A percentile compares a stretch with the other conserved stretches of the same genome.
These are phyloP conservation scores for Leucozona laternaria DNA, from an alignment of 2,888 invertebrate species.

Conservation along the genomic window DNA sequence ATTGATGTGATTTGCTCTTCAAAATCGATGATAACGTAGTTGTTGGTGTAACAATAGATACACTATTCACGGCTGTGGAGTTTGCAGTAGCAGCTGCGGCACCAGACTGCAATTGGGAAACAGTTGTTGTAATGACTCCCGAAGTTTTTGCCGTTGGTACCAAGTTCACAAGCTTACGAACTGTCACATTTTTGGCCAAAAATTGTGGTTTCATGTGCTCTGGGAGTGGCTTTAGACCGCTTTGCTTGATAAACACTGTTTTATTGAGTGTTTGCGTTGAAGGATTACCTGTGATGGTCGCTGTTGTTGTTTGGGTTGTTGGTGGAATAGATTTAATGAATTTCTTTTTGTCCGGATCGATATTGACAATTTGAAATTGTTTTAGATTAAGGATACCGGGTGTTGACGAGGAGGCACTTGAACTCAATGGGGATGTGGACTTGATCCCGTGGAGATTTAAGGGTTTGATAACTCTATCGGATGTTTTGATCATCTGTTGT, in stretches of 20 bases:
- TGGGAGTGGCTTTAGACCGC: slow-evolving; percentile 78
- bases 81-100: slow-evolving; percentile 46
- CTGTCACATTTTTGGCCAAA: slow-evolving; percentile 80
- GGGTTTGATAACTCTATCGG: slow-evolving; percentile 75
- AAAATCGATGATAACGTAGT: slow-evolving; percentile 38
- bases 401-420: slow-evolving; percentile 44
- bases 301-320: slow-evolving; percentile 1
- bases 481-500: slow-evolving; percentile 50
- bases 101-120: slow-evolving; percentile 71
- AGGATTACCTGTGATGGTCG: slow-evolving; percentile 1
- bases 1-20: slow-evolving; percentile 21
- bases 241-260: slow-evolving; percentile 79
- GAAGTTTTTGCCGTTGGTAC: slow-evolving; percentile 76
- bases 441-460: slow-evolving; percentile 78
- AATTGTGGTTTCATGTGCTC: slow-evolving; percentile 77
- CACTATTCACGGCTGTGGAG: slow-evolving; percentile 39
- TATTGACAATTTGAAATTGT: slow-evolving; percentile 78
- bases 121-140: slow-evolving; percentile 72
- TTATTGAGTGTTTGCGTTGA: slow-evolving; percentile 67
- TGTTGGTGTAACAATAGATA: slow-evolving; percentile 39
- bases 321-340: slow-evolving; percentile 42
- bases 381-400: slow-evolving; percentile 77
- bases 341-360: slow-evolving; percentile 65
- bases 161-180: slow-evolving; percentile 79
- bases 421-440: slow-evolving; percentile 50